Evolutionary conservation across 2,888 invertebrate species (phyloP), one percentile per base, ranked within the genome.

Genomic region (Himalopsyche japonica): DNA sequence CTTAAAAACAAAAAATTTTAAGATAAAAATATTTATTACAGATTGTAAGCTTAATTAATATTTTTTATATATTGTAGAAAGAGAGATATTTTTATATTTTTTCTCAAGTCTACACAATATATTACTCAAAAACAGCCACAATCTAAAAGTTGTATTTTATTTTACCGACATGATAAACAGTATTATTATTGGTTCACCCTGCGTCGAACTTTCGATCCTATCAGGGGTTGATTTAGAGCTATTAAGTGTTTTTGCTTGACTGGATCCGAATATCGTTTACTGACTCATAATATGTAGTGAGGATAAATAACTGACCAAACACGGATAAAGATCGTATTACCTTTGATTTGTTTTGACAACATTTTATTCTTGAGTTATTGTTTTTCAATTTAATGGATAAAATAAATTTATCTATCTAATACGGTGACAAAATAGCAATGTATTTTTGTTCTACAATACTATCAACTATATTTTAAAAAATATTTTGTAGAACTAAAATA

Each of bases 231-330:
- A 70, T 70, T 70, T 70, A 70, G 70, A 70, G 70, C 81, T 48
- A 81, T 81, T 81, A 81, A 81, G 81, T 81, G 81, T 81, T 81
- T 81, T 81, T 81, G 81, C 81, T 76, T 49, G 76, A 81, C 43
- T 81, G 81, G 76, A 48, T 76, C 76, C 81, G 47, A 81, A 81
- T 81, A 81, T 47, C 76, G 76, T 81, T 81, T 81, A 48, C 81
- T 76, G 27, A 64, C 64, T 64, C 64, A 70, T 70, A 70, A 70
- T 70, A 27, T 70, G 70, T 70, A 70, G 27, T 20, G 70, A 27
- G 30, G 70, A 70, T 70, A 70, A 70, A 70, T 70, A 70, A 70
- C 70, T 27, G 27, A 70, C 70, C 70, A 7, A 30, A 70, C 70
- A 30, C 70, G 70, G 30, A 70, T 70, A 70, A 70, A 15, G 24